Evolutionary conservation across 2,888 invertebrate species (phyloP).

Genomic region (Nezara viridula): DNA sequence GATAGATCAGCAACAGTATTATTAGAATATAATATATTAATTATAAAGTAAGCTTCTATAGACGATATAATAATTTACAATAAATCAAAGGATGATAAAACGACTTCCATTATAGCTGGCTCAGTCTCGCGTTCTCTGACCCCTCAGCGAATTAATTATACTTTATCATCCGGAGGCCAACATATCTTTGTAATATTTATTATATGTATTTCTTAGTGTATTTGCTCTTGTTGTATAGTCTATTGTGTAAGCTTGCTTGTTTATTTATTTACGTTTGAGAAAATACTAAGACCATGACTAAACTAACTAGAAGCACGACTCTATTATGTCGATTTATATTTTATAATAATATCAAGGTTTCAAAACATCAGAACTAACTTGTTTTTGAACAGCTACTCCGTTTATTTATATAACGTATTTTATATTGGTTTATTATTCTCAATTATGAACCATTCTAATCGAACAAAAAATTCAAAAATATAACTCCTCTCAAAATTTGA

Average conservation of each 20-base stretch:
- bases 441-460: too few relatives aligned
- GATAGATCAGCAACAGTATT: too few relatives aligned
- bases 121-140: neutral
- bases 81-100: neutral
- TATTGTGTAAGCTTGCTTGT: neutral
- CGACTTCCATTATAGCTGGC: neutral
- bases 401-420: too few relatives aligned
- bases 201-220: neutral
- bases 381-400: neutral
- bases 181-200: neutral
- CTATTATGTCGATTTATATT: neutral
- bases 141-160: neutral
- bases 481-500: too few relatives aligned
- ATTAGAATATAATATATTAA: too few relatives aligned
- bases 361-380: neutral
- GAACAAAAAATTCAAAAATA: too few relatives aligned
- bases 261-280: constrained; percentile 2
- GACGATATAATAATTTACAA: neutral
- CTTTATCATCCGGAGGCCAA: neutral
- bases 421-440: too few relatives aligned
- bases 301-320: neutral
- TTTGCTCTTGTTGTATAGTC: neutral
- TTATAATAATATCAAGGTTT: neutral
- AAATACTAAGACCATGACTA: neutral
- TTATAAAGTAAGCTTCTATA: too few relatives aligned